These are phyloP conservation scores for Andrena praecox DNA, from an alignment of 2,888 invertebrate species.

Conservation along the genomic window DNA sequence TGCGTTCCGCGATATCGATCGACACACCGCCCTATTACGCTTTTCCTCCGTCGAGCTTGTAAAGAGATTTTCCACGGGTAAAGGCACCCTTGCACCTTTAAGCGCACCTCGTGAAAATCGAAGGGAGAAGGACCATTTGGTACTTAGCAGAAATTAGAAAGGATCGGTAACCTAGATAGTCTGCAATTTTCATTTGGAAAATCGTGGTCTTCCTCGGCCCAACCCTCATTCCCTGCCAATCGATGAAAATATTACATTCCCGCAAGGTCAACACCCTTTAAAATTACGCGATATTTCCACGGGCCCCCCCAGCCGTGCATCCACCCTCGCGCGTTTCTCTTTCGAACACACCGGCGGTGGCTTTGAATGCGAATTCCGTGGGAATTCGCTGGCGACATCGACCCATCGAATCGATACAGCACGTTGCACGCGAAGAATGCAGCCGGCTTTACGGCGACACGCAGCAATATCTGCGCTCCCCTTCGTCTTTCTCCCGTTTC, in stretches of 20 bases:
- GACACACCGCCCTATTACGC: constrained; percentile 18
- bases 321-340: neutral
- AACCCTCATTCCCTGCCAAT: no score
- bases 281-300: no score
- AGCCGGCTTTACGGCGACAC: constrained; percentile 52
- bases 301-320: no score
- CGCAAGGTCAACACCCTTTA: no score
- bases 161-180: no score
- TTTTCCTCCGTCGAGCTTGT: constrained; percentile 18
- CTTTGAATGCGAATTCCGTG: constrained; percentile 54
- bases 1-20: constrained; percentile 46
- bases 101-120: neutral
- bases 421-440: constrained; percentile 59
- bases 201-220: no score
- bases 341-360: neutral
- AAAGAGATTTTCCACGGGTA: constrained; percentile 34
- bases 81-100: neutral
- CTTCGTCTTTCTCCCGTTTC: constrained; percentile 18
- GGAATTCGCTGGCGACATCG: constrained; percentile 36
- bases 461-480: constrained; percentile 63
- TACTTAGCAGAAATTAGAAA: no score
- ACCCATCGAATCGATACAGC: constrained; percentile 47
- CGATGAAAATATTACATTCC: no score
- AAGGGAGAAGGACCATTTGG: no score
- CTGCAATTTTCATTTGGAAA: no score